Conservation (phyloP, 2,797 vertebrate species). For the Lacerta bilineata region DNA sequence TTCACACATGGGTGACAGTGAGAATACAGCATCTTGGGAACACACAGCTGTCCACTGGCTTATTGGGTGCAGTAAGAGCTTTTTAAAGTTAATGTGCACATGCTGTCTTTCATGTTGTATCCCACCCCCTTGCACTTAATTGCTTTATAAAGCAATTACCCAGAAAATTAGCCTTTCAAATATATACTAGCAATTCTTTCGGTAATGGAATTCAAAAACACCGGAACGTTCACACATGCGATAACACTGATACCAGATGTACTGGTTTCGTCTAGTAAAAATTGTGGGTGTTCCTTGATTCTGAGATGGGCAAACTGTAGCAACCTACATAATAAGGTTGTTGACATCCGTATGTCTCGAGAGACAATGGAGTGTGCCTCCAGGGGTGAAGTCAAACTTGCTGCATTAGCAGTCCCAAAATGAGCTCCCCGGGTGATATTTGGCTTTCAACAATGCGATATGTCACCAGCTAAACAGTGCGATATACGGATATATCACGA, state of each 20-base stretch:
- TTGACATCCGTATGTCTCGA: no score
- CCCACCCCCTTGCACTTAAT: conserved; percentile 2
- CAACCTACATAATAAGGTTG: no score
- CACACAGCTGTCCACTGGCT: not conserved
- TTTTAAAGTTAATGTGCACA: conserved; percentile 8
- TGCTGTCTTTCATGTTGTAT: conserved; percentile 1
- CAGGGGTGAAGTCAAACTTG: no score
- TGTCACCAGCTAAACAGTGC: no score
- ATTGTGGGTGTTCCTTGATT: not conserved
- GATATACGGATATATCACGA: no score
- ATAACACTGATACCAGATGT: not conserved
- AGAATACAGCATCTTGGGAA: conserved; percentile 27
- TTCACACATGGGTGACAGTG: not conserved
- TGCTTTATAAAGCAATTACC: conserved; percentile 38
- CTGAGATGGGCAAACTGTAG: not conserved
- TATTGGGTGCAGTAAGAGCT: not conserved
- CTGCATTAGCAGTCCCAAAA: no score
- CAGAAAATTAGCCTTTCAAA: conserved; percentile 36
- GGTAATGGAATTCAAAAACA: not conserved
- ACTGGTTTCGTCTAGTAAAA: not conserved
- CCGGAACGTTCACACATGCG: not conserved
- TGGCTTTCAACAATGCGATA: no score
- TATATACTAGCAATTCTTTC: conserved; percentile 26
- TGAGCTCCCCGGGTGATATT: no score
- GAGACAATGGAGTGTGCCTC: no score